Evolutionary conservation across 1,140 invertebrate genomes (phyloP).

Genomic region (Drosophila ananassae): DNA sequence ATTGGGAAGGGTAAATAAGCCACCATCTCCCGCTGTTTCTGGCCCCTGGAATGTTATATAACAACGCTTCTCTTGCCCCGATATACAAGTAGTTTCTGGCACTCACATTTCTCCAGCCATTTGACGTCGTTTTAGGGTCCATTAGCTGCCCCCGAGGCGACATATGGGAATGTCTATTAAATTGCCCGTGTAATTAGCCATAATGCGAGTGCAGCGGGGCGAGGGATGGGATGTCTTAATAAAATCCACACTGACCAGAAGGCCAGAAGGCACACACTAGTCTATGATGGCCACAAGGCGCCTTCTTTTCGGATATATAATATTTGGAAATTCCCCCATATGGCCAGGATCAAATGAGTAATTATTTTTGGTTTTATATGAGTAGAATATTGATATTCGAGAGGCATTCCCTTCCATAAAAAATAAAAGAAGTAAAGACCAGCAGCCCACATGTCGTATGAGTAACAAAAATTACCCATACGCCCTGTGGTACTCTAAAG

Average conservation of each 20-base stretch:
- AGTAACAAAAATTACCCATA: conserved; percentile 20
- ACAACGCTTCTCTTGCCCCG: conserved; percentile 22
- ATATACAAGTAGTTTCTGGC: not conserved
- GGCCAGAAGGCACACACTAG: conserved; percentile 44
- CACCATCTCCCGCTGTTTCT: conserved; percentile 5
- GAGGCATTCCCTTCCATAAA: not conserved
- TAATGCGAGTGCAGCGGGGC: conserved; percentile 51
- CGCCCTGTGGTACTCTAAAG: conserved; percentile 28
- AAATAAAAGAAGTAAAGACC: too few relatives aligned
- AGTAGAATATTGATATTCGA: conserved; percentile 27
- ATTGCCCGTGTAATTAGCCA: conserved; percentile 67
- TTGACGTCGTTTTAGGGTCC: conserved; percentile 33
- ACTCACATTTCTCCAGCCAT: conserved; percentile 23
- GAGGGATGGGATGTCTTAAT: conserved; percentile 38
- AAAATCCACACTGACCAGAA: conserved; percentile 61
- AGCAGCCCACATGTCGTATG: conserved; percentile 22
- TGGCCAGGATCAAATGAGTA: conserved; percentile 31
- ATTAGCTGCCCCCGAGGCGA: conserved; percentile 35
- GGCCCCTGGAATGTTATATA: conserved; percentile 26
- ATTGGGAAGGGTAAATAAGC: conserved; percentile 22
- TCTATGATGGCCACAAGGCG: conserved; percentile 34
- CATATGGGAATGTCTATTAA: conserved; percentile 69
- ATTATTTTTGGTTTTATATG: conserved; percentile 29
- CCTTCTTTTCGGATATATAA: conserved; percentile 1
- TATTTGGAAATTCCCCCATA: conserved; percentile 32